Conservation (phyloP, 2,797 vertebrate species). For the Halcyon smyrnensis region DNA sequence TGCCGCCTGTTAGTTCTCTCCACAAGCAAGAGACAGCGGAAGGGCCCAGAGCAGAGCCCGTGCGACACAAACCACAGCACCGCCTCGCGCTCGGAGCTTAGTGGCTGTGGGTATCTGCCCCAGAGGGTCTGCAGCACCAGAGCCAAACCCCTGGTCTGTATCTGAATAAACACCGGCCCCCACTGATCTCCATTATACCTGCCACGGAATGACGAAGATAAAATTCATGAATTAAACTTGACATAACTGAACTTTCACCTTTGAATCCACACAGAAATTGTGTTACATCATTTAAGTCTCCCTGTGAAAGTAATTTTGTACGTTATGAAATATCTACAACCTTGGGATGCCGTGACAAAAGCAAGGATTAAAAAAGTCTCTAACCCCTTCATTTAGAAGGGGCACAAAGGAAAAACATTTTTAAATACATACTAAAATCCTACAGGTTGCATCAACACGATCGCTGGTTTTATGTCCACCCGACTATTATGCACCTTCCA, state of each 20-base stretch:
- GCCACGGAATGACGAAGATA: background rate
- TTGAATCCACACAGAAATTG: constrained; percentile 8
- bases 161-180: background rate
- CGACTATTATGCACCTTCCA: background rate
- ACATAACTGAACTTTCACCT: background rate
- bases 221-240: background rate
- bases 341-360: background rate
- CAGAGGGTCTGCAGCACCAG: background rate
- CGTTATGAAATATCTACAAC: background rate
- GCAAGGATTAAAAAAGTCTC: background rate
- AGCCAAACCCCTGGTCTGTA: fast-evolving
- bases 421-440: background rate
- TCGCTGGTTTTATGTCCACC: background rate
- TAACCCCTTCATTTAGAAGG: background rate
- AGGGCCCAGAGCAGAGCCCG: fast-evolving
- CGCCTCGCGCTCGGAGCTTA: fast-evolving
- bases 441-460: background rate
- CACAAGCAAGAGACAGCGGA: too few species aligned
- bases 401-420: background rate
- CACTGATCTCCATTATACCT: too few species aligned
- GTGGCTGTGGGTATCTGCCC: fast-evolving
- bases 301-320: background rate
- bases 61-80: fast-evolving
- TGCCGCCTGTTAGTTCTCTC: too few species aligned
- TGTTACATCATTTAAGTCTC: background rate